These are phyloP conservation scores for Hyposoter didymator DNA, from an alignment of 2,888 invertebrate genomes.

Conservation along the genomic window DNA sequence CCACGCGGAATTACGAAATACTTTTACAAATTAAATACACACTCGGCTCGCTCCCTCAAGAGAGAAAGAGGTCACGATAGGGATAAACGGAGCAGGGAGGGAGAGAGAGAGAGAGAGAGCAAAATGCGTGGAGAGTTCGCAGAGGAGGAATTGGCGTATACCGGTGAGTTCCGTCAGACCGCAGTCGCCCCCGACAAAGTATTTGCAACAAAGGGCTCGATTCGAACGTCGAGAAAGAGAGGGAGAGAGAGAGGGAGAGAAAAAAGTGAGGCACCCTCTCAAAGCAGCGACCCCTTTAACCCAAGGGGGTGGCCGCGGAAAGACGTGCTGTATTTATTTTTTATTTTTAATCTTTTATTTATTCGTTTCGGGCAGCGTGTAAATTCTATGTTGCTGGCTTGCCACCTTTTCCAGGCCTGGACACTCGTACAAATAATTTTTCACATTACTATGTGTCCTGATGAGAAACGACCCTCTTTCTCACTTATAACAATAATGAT, in stretches of 20 bases:
- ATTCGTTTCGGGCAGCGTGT: constrained; percentile 47
- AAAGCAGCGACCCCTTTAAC: constrained; percentile 64
- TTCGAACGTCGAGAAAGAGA: constrained; percentile 62
- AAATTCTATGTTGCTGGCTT: constrained; percentile 52
- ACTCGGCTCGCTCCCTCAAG: constrained; percentile 69
- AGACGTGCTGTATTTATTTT: constrained; percentile 68
- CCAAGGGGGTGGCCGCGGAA: constrained; percentile 50
- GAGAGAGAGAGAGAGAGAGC: constrained; percentile 54
- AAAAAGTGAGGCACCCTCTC: constrained; percentile 67
- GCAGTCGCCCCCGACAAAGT: constrained; percentile 80
- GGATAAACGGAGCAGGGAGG: constrained; percentile 57
- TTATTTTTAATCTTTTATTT: constrained; percentile 51
- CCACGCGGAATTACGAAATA: constrained; percentile 80
- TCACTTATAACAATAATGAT: constrained; percentile 44
- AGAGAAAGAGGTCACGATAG: constrained; percentile 28
- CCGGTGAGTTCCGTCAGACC: constrained; percentile 80
- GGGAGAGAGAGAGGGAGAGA: constrained; percentile 56
- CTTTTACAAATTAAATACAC: constrained; percentile 82
- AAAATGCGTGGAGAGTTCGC: constrained; percentile 53
- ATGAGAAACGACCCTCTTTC: constrained; percentile 42
- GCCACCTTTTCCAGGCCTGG: constrained; percentile 22
- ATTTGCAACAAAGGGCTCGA: constrained; percentile 79
- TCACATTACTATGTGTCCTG: constrained; percentile 26
- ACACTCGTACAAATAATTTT: constrained; percentile 45
- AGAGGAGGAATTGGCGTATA: constrained; percentile 67